Conservation (phyloP, 2,113 vertebrate genomes). For the Cottus gobio region DNA sequence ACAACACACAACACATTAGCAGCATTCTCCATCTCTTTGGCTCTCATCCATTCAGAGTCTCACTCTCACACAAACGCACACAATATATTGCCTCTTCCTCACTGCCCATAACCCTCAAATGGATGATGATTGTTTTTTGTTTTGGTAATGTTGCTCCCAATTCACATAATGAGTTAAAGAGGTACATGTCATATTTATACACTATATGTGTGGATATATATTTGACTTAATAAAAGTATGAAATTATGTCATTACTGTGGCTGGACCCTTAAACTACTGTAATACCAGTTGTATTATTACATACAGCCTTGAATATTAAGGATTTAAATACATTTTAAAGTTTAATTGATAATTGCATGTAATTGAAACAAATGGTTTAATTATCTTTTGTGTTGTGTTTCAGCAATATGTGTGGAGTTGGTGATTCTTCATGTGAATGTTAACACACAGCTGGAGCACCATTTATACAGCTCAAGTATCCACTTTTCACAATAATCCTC, state of each 20-base stretch:
- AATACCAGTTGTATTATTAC: not conserved
- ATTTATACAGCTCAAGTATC: slow-evolving; percentile 68
- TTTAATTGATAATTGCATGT: not conserved
- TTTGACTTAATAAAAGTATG: slow-evolving; percentile 24
- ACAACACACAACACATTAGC: slow-evolving; percentile 57
- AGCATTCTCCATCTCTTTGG: slow-evolving; percentile 43
- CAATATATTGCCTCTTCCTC: slow-evolving; percentile 23
- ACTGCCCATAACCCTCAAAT: slow-evolving; percentile 43
- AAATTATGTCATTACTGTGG: not conserved
- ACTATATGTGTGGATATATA: not conserved
- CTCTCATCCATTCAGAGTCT: slow-evolving; percentile 16
- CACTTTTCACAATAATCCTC: slow-evolving; percentile 60
- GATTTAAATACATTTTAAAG: not conserved
- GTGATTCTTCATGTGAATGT: slow-evolving; percentile 47
- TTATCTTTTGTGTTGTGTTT: slow-evolving; percentile 23
- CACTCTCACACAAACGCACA: not conserved
- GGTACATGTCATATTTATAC: slow-evolving; percentile 32
- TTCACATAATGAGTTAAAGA: slow-evolving; percentile 12
- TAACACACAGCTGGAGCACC: slow-evolving; percentile 39
- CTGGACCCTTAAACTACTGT: not conserved
- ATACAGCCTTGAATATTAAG: not conserved
- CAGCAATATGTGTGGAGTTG: slow-evolving; percentile 1
- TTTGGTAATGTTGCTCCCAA: slow-evolving; percentile 53
- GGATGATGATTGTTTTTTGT: slow-evolving; percentile 65
- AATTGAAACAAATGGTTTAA: not conserved